Evolutionary conservation across 1,140 invertebrate genomes (phyloP).

Genomic region (Euura lappo): DNA sequence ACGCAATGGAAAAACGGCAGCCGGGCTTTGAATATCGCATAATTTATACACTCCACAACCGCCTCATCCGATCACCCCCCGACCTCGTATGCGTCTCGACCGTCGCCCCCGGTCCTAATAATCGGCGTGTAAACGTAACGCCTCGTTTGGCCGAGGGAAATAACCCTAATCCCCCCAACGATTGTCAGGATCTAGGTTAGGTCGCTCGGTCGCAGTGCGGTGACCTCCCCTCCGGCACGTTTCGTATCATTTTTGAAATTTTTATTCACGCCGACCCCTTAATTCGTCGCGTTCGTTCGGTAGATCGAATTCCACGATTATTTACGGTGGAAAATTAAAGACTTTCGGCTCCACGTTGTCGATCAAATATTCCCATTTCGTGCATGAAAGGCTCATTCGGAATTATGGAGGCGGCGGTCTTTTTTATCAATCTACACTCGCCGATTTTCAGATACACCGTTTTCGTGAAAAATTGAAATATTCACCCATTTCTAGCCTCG

Average conservation of each 20-base stretch:
- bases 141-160: neutral
- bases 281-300: neutral
- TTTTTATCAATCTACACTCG: too few relatives aligned
- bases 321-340: neutral
- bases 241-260: slow-evolving; percentile 19
- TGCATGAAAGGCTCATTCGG: too few relatives aligned
- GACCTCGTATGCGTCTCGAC: too few relatives aligned
- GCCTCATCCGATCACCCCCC: too few relatives aligned
- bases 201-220: slow-evolving; percentile 43
- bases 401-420: too few relatives aligned
- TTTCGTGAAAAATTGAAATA: too few relatives aligned
- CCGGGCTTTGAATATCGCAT: slow-evolving; percentile 27
- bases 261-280: slow-evolving; percentile 1
- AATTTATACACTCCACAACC: slow-evolving; percentile 11
- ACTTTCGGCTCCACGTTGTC: too few relatives aligned
- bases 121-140: neutral
- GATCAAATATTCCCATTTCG: too few relatives aligned
- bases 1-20: slow-evolving; percentile 38
- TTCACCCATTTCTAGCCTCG: too few relatives aligned
- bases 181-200: slow-evolving; percentile 50
- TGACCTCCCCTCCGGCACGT: slow-evolving; percentile 36
- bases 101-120: neutral
- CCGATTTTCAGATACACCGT: too few relatives aligned
- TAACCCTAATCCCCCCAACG: slow-evolving; percentile 37
- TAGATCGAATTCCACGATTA: neutral